These are phyloP conservation scores for Platygyra sinensis DNA, from an alignment of 64 coral and sea anemone species.

Conservation along the genomic window DNA sequence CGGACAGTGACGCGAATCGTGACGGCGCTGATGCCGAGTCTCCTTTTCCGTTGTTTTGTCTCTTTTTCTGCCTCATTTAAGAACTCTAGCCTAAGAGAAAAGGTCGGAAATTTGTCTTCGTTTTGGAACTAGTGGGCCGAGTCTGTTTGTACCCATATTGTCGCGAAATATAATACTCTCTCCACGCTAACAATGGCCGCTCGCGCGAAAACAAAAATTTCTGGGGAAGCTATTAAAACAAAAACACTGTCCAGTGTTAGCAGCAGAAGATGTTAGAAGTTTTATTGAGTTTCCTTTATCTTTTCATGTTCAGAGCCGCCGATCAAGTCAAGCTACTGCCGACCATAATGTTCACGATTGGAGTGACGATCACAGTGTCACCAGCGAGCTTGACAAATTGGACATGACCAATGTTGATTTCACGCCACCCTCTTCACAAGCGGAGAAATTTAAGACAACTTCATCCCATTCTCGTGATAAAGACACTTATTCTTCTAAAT, in stretches of 20 bases:
- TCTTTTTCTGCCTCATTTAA: too few species aligned
- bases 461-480: not conserved
- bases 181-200: too few species aligned
- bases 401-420: conserved; percentile 30
- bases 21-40: too few species aligned
- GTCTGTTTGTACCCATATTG: too few species aligned
- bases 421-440: not conserved
- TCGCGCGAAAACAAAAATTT: too few species aligned
- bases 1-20: too few species aligned
- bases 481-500: not conserved
- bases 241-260: not conserved
- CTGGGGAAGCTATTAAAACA: too few species aligned
- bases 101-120: too few species aligned
- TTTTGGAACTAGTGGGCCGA: too few species aligned
- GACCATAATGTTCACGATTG: not conserved
- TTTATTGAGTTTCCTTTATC: not conserved
- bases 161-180: too few species aligned
- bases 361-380: conserved; percentile 22
- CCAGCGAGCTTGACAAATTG: conserved; percentile 11
- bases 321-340: conserved; percentile 23
- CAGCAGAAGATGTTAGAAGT: not conserved
- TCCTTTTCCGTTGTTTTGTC: too few species aligned
- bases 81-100: too few species aligned
- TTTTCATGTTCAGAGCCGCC: conserved; percentile 1
- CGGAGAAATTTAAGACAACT: conserved; percentile 14